Evolutionary conservation across 2,113 vertebrate species (phyloP), one percentile per base, ranked within the genome.

Genomic region (Sorex araneus): DNA sequence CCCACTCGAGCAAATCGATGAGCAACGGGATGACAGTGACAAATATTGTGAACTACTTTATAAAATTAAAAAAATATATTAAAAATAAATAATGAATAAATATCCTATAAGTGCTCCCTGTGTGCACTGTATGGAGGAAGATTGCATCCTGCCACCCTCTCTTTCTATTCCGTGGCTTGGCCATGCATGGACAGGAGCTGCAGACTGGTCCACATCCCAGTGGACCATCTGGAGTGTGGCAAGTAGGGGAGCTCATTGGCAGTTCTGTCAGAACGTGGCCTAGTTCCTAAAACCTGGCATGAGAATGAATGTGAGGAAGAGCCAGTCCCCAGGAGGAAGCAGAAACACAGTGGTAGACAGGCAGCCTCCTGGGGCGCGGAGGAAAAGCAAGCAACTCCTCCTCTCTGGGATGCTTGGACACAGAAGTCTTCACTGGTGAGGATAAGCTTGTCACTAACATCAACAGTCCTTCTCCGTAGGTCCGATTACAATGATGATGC

Each of bases 241-340:
- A 25, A 71, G 28, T 28, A 2, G 12, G 25, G 32, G 36, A 43
- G 47, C 80, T 93, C 94, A 87, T 36, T 89, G 94, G 92, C 80
- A 90, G 73, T 94, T 93, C 73, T 43, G 75, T 94, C 94, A 80
- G 93, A 92, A 66, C 2, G 75, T 70, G 86, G 91, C 91, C 95
- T 94, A 84, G 63, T 92, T 96, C 86, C 71, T 40, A 43, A 90
- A 89, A 64, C 43, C 80, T 93, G 94, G 94, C 83, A 16, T 19
- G 43, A 43, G 74, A 57, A 84, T n/a, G 15, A 32, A 40, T 36
- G 12, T 2, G n/a, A 67, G 12, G 57, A 45, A 25, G 30, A 63
- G 27, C 82, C 36, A 27, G 45, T 27, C 15, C 40, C 60, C 43
- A 32, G 0, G 28, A 32, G 4, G 0, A 27, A 76, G 43, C 36